Evolutionary conservation across 2,797 vertebrate species (phyloP).

Genomic region (Siniperca scherzeri): DNA sequence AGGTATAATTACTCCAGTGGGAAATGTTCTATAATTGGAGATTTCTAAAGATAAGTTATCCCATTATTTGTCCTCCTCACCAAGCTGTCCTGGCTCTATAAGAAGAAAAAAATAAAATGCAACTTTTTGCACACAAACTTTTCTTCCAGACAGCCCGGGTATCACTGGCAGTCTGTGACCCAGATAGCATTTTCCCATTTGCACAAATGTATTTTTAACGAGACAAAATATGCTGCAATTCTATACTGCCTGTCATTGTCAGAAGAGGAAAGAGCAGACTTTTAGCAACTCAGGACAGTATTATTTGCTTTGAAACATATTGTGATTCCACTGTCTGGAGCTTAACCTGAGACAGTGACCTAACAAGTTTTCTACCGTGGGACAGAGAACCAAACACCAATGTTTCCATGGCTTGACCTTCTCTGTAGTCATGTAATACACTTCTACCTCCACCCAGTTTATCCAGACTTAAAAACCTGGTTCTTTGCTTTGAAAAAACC

Average conservation of each 20-base stretch:
- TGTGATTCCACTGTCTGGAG: slow-evolving; percentile 8
- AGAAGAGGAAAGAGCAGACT: slow-evolving; percentile 32
- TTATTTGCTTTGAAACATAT: slow-evolving; percentile 27
- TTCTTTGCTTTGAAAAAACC: neutral
- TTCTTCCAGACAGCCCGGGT: slow-evolving; percentile 6
- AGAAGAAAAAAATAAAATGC: slow-evolving; percentile 10
- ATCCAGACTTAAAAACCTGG: neutral
- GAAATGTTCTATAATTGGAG: slow-evolving; percentile 29
- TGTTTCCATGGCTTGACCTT: slow-evolving; percentile 21
- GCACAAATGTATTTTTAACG: slow-evolving; percentile 64
- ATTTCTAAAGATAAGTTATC: slow-evolving; percentile 49
- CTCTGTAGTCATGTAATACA: slow-evolving; percentile 15
- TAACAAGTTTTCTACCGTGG: slow-evolving; percentile 17
- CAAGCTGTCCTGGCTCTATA: neutral
- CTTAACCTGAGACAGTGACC: slow-evolving; percentile 53
- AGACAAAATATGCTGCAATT: slow-evolving; percentile 54
- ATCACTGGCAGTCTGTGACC: slow-evolving; percentile 60
- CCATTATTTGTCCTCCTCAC: slow-evolving; percentile 46
- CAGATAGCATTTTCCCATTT: slow-evolving; percentile 61
- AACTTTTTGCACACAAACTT: slow-evolving; percentile 24
- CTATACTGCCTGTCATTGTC: slow-evolving; percentile 36
- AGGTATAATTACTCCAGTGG: slow-evolving; percentile 37
- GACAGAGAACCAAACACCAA: slow-evolving; percentile 19
- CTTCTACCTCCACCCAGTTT: slow-evolving; percentile 5
- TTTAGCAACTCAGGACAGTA: slow-evolving; percentile 24